These are phyloP conservation scores for Rhagonycha lutea DNA, from an alignment of 2,888 invertebrate species.

Conservation along the genomic window DNA sequence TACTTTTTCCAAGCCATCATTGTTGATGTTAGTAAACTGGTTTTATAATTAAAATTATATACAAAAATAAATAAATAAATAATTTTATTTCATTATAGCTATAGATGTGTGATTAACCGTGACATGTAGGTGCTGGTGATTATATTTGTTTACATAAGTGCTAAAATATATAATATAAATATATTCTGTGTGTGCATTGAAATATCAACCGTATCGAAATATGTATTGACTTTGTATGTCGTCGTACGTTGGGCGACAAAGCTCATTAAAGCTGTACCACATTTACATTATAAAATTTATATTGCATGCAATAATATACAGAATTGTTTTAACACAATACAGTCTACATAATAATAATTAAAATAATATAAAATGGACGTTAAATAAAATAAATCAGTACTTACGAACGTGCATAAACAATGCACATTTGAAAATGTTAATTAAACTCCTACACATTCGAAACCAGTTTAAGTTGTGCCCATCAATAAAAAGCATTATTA, in stretches of 20 bases:
- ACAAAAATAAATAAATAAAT: not conserved
- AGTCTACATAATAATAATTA: slow-evolving; percentile 5
- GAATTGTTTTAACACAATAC: slow-evolving; percentile 10
- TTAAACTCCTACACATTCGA: slow-evolving; percentile 6
- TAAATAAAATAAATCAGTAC: slow-evolving; percentile 13
- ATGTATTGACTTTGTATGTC: not conserved
- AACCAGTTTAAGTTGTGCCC: not conserved
- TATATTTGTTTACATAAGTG: not conserved
- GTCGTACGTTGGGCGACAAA: not conserved
- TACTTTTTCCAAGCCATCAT: not conserved
- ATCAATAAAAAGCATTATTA: not conserved
- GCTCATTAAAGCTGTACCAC: slow-evolving; percentile 4
- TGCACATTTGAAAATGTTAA: slow-evolving; percentile 10
- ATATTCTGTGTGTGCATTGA: not conserved
- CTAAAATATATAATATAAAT: not conserved
- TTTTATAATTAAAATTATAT: not conserved
- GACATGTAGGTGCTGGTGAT: not conserved
- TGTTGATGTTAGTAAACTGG: not conserved
- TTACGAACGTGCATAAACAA: slow-evolving; percentile 14
- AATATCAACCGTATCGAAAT: slow-evolving; percentile 5
- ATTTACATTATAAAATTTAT: slow-evolving; percentile 1
- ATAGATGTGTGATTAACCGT: not conserved
- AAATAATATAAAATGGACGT: not conserved
- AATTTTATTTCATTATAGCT: not conserved
- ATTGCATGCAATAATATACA: not conserved